These are phyloP conservation scores for Bubo bubo DNA, from an alignment of 2,113 vertebrate genomes.

Conservation along the genomic window DNA sequence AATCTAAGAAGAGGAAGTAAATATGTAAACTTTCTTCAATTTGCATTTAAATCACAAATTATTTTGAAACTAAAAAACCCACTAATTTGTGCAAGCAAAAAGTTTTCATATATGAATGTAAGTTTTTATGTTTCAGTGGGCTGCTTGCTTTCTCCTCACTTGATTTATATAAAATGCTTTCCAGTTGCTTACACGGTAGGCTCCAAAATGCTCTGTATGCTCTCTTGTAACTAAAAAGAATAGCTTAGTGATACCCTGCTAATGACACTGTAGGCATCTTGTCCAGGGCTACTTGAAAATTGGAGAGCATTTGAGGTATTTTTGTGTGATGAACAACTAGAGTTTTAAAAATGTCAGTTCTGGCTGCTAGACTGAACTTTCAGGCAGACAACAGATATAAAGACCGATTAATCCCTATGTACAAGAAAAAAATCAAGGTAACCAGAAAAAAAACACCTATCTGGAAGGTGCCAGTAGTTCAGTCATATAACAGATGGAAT, in stretches of 20 bases:
- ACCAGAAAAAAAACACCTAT: not conserved
- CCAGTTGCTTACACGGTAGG: not conserved
- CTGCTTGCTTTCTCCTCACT: not conserved
- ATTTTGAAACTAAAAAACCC: not conserved
- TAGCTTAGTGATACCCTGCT: not conserved
- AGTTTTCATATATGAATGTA: not conserved
- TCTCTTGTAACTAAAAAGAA: not conserved
- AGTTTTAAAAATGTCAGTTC: not conserved
- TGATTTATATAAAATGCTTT: not conserved
- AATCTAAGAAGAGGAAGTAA: not conserved
- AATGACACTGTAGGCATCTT: not conserved
- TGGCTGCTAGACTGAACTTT: not conserved
- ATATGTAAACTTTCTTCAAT: not conserved
- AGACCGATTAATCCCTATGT: not conserved
- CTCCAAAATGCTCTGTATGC: not conserved
- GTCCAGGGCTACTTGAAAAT: not conserved
- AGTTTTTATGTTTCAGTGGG: not conserved
- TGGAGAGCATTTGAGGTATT: not conserved
- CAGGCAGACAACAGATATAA: not conserved
- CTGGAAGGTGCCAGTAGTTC: not conserved
- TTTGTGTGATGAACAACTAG: not conserved
- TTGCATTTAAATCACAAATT: slow-evolving; percentile 6
- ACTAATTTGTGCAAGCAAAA: not conserved
- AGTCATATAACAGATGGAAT: not conserved
- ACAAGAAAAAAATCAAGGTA: not conserved